Evolutionary conservation across 2,113 vertebrate species (phyloP), one percentile per base, ranked within the genome.

Genomic region (Psammodynastes pulverulentus): DNA sequence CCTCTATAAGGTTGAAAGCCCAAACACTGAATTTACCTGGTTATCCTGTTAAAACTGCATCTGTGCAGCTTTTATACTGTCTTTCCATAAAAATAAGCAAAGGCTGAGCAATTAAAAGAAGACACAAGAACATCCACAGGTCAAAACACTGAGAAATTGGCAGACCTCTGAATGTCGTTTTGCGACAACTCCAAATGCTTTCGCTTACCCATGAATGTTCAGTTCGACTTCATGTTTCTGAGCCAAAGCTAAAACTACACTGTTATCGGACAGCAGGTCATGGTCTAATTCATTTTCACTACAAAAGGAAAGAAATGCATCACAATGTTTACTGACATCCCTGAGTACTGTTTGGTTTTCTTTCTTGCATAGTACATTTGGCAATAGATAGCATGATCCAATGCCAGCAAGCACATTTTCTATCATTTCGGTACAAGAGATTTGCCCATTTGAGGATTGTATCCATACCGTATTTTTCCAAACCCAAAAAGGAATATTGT

Each of bases 161-260:
- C 2, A 43, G 24, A 45, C 8, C 1, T 15, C 45, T 51, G 4
- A 15, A 87, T 87, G 29, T 51, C 45, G 8, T 7, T 84, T 46
- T 86, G 29, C 23, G 19, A 87, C 52, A 86, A 13, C 9, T 84
- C 10, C n/a, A 89, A 54, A 51, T 54, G 12, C 23, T 92, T 4
- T 89, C 52, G 95, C 98, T 98, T 96, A 99, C 99, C 98, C 98
- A 0, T 99, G 98, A 94, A 97, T 93, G 92, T 97, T 97, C 67
- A 99, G 93, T 67, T 97, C 97, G 0, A 98, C 95, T 84, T 98
- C 98, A 0, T 99, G 98, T 97, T 97, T 99, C 4, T 99, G 97
- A 89, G 98, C 98, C 92, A 99, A 92, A 0, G 51, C 34, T 87
- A 99, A 96, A 26, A 93, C 97, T 21, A 97, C 86, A 0, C 29